These are phyloP conservation scores for Odontothrips loti DNA, from an alignment of 2,888 invertebrate genomes.

Conservation along the genomic window DNA sequence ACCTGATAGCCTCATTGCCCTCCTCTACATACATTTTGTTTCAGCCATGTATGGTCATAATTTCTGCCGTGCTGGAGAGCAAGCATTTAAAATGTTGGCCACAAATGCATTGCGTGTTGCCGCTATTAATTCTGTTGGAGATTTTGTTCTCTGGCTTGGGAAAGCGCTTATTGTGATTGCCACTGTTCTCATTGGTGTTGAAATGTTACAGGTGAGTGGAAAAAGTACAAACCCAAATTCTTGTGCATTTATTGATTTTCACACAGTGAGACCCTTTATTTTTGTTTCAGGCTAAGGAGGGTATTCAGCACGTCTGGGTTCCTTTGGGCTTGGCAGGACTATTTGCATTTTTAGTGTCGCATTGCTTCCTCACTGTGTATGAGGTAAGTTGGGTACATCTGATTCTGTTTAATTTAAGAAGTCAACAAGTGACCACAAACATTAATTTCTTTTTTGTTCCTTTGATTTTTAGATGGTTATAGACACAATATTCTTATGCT, in stretches of 20 bases:
- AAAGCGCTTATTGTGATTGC: constrained; percentile 62
- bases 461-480: constrained; percentile 57
- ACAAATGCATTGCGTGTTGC: constrained; percentile 62
- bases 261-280: constrained; percentile 26
- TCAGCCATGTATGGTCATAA: constrained; percentile 62
- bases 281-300: constrained; percentile 50
- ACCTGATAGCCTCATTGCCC: not conserved
- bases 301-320: constrained; percentile 57
- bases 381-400: constrained; percentile 54
- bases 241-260: constrained; percentile 17
- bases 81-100: constrained; percentile 58
- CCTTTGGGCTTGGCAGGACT: constrained; percentile 58
- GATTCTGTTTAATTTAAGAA: too few relatives aligned
- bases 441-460: constrained; percentile 9
- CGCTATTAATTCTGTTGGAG: constrained; percentile 70
- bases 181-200: constrained; percentile 59
- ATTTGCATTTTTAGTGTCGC: constrained; percentile 65
- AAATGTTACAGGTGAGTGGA: constrained; percentile 53
- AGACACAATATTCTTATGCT: constrained; percentile 64
- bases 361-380: constrained; percentile 68
- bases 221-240: not conserved
- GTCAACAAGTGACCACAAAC: not conserved
- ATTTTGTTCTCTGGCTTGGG: constrained; percentile 64
- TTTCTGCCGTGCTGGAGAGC: constrained; percentile 60
- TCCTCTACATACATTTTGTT: constrained; percentile 33